Conservation (phyloP, 2,797 vertebrate species). For the Distichodus sexfasciatus region DNA sequence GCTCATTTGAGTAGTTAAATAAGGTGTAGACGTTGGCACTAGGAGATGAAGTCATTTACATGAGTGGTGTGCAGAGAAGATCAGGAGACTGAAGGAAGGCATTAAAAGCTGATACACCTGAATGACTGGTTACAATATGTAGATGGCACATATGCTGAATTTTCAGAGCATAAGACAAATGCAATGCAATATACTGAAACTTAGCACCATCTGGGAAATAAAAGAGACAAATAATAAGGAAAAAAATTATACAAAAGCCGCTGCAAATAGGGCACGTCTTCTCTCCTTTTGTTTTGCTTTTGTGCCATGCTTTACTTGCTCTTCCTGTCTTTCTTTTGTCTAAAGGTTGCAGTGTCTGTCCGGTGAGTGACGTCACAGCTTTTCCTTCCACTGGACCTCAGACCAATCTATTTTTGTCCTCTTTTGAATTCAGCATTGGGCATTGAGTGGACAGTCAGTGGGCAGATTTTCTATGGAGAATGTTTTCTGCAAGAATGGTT, state of each 20-base stretch:
- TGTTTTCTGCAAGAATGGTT: constrained; percentile 24
- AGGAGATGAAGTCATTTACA: constrained; percentile 35
- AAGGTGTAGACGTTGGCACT: constrained; percentile 16
- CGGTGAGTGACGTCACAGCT: not conserved
- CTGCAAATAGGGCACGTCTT: not conserved
- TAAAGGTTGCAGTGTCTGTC: constrained; percentile 1
- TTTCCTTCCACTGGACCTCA: constrained; percentile 20
- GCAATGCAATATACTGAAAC: no score
- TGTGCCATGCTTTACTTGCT: constrained; percentile 28
- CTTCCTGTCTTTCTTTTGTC: constrained; percentile 40
- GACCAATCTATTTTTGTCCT: constrained; percentile 2
- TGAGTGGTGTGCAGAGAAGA: constrained; percentile 23
- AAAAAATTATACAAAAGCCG: not conserved
- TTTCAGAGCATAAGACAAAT: not conserved
- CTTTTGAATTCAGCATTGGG: not conserved
- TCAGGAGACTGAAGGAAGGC: not conserved
- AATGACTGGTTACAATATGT: constrained; percentile 35
- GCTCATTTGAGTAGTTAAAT: constrained; percentile 60
- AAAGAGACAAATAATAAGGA: not conserved
- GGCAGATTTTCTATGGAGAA: no score
- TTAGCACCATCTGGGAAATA: no score
- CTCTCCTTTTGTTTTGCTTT: constrained; percentile 29
- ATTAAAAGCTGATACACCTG: constrained; percentile 45
- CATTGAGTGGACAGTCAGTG: constrained; percentile 1
- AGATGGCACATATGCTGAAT: not conserved